A percentile compares a stretch with the other conserved stretches of the same genome.
phyloP scores from a whole-genome alignment of 2,113 vertebrate species.

The Excalfactoria chinensis region DNA sequence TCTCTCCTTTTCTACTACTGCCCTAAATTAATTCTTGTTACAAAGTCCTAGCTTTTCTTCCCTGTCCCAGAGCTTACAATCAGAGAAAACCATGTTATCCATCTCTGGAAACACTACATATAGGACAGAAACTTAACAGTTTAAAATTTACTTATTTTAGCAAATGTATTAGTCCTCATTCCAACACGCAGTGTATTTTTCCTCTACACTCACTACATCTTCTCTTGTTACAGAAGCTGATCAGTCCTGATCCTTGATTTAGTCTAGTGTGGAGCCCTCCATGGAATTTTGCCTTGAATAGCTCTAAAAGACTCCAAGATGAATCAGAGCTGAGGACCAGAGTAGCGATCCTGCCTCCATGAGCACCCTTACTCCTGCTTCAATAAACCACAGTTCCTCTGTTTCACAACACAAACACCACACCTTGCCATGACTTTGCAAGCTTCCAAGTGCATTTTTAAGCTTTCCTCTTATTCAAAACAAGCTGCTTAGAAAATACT shows the following conservation, averaged over 20 bases:
- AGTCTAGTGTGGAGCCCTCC: background rate
- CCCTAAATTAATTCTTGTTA: background rate
- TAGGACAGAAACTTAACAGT: background rate
- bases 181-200: background rate
- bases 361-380: background rate
- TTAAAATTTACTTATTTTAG: background rate
- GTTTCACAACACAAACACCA: fast-evolving
- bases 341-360: background rate
- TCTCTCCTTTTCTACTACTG: background rate
- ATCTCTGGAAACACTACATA: background rate
- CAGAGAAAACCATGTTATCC: background rate
- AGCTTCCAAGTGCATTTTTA: background rate
- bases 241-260: background rate
- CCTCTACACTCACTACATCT: background rate
- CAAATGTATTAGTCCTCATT: background rate
- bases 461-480: background rate
- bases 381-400: background rate
- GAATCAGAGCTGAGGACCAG: background rate
- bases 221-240: background rate
- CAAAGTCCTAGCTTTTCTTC: background rate
- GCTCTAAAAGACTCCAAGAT: background rate
- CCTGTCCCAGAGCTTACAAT: background rate
- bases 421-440: background rate
- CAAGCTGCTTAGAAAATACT: background rate
- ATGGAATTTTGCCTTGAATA: background rate